Conservation (phyloP, 2,797 vertebrate genomes). For the Hipposideros larvatus region DNA sequence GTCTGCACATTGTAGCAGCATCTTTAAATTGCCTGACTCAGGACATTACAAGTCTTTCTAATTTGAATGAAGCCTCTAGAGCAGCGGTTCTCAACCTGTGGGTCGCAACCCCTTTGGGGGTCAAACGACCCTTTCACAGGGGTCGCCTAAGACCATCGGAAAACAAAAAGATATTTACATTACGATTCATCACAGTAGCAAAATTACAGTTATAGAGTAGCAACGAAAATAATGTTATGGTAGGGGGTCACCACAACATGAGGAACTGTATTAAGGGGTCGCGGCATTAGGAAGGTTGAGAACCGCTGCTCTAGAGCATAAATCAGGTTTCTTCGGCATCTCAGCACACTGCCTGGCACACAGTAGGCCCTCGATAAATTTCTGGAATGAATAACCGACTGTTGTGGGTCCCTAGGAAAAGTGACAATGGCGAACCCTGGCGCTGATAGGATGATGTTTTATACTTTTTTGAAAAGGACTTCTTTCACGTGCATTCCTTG, state of each 20-base stretch:
- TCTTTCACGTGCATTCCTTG: neutral
- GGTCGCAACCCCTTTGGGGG: too few relatives aligned
- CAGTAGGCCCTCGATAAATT: neutral
- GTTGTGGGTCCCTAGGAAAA: neutral
- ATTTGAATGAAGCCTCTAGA: neutral
- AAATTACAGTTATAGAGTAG: too few relatives aligned
- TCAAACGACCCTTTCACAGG: too few relatives aligned
- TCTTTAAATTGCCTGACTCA: conserved; percentile 50
- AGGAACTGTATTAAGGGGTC: too few relatives aligned
- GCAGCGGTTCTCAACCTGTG: too few relatives aligned
- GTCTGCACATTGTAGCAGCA: conserved; percentile 37
- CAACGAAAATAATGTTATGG: too few relatives aligned
- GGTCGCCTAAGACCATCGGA: too few relatives aligned
- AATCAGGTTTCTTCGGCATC: neutral
- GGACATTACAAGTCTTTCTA: neutral
- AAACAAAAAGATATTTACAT: too few relatives aligned
- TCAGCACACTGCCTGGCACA: neutral
- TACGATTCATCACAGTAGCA: too few relatives aligned
- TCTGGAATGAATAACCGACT: neutral
- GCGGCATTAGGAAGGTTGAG: too few relatives aligned
- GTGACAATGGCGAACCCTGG: neutral
- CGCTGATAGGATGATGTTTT: neutral
- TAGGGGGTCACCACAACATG: too few relatives aligned
- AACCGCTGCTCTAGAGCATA: too few relatives aligned
- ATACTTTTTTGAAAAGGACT: neutral